These are phyloP conservation scores for Ascaphus truei DNA, from an alignment of 2,113 vertebrate species.

Conservation along the genomic window DNA sequence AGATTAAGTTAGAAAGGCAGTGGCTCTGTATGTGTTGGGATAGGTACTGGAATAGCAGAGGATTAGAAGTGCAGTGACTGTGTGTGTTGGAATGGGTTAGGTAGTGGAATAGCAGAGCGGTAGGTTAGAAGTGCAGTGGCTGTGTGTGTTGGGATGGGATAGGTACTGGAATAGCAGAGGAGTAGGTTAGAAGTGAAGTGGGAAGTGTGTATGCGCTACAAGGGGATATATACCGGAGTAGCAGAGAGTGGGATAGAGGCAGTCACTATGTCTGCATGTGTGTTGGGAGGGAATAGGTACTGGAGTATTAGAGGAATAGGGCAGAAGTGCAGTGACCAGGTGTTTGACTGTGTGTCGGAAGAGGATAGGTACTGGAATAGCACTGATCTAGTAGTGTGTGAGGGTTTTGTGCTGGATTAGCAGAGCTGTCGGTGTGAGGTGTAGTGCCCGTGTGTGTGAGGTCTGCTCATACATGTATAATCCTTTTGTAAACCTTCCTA, in stretches of 20 bases:
- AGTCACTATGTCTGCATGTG: background rate
- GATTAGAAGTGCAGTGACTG: too few relatives aligned
- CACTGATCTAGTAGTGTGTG: background rate
- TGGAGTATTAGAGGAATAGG: background rate
- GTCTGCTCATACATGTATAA: slow-evolving; percentile 2
- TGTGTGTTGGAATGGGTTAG: too few relatives aligned
- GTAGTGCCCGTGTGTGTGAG: background rate
- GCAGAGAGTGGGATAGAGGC: background rate
- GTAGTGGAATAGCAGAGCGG: background rate
- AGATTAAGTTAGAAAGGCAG: too few relatives aligned
- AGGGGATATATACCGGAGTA: background rate
- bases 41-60: too few relatives aligned
- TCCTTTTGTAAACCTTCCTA: background rate
- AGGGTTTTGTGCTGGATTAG: background rate
- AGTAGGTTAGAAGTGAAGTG: background rate
- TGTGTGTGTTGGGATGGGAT: too few relatives aligned
- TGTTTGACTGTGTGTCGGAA: background rate
- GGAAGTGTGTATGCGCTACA: background rate
- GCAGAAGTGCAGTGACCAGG: too few relatives aligned
- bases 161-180: background rate
- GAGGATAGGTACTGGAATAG: background rate
- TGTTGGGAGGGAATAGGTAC: background rate
- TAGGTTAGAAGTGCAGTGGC: background rate
- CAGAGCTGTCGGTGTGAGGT: background rate
- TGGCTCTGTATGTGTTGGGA: too few relatives aligned